Percentiles rank a stretch among this genome's conserved stretches.
These are phyloP conservation scores for Vireo altiloquus DNA, from an alignment of 2,113 vertebrate species.

Conservation along the genomic window DNA sequence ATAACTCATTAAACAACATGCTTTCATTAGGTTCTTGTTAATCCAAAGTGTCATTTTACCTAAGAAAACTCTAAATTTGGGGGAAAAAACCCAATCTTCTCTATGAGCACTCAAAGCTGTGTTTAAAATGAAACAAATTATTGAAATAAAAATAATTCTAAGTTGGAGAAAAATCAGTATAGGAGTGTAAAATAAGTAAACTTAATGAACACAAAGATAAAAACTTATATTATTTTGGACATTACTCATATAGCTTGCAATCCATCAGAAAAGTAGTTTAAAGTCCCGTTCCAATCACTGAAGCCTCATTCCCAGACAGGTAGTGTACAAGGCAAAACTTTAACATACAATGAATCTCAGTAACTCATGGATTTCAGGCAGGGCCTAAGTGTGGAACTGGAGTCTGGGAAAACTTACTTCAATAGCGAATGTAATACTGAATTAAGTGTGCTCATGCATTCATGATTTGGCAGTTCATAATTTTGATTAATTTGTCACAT, in stretches of 20 bases:
- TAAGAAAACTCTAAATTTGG: background rate
- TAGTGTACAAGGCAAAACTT: background rate
- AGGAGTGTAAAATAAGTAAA: background rate
- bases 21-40: background rate
- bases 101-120: background rate
- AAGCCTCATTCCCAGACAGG: background rate
- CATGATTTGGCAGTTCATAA: background rate
- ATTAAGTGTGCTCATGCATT: background rate
- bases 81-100: fast-evolving
- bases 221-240: background rate
- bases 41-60: background rate
- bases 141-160: background rate
- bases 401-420: background rate
- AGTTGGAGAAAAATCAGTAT: background rate
- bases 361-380: background rate
- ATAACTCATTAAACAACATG: background rate
- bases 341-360: background rate
- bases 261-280: background rate
- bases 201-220: background rate
- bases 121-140: background rate
- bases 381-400: background rate
- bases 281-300: background rate
- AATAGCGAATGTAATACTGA: background rate
- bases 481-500: background rate
- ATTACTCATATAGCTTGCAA: background rate